phyloP scores from a whole-genome alignment of 2,113 vertebrate genomes.

The Ciconia maguari region DNA sequence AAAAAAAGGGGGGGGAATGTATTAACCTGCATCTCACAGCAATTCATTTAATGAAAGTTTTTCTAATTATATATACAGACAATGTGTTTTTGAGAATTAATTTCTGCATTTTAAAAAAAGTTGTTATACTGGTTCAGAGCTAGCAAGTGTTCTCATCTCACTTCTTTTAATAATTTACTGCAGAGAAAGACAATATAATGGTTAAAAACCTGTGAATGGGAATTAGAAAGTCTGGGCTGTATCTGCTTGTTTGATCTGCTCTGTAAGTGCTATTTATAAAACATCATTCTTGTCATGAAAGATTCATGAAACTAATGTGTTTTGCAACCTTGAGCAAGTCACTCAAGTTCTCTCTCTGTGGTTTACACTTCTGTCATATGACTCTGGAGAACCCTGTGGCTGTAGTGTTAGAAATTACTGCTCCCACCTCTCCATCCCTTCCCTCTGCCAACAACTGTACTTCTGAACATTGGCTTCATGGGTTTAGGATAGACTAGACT shows the following conservation, averaged over 20 bases:
- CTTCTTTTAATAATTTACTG: background rate
- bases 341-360: background rate
- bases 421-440: background rate
- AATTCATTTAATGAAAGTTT: conserved; percentile 46
- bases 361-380: background rate
- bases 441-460: background rate
- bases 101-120: conserved; percentile 8
- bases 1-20: background rate
- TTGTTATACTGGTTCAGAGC: background rate
- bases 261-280: conserved; percentile 23
- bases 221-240: background rate
- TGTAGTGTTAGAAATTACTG: background rate
- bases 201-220: background rate
- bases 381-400: background rate
- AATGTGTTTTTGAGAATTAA: conserved; percentile 47
- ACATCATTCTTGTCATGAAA: background rate
- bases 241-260: background rate
- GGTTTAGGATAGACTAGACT: background rate
- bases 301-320: conserved; percentile 16
- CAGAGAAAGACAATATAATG: background rate
- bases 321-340: conserved; percentile 22
- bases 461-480: background rate
- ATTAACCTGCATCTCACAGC: conserved; percentile 40
- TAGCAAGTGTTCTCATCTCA: background rate
- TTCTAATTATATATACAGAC: conserved; percentile 26